Base-by-base conservation (phyloP, 2,113 vertebrate species). In the Dicrurus megarhynchus region DNA sequence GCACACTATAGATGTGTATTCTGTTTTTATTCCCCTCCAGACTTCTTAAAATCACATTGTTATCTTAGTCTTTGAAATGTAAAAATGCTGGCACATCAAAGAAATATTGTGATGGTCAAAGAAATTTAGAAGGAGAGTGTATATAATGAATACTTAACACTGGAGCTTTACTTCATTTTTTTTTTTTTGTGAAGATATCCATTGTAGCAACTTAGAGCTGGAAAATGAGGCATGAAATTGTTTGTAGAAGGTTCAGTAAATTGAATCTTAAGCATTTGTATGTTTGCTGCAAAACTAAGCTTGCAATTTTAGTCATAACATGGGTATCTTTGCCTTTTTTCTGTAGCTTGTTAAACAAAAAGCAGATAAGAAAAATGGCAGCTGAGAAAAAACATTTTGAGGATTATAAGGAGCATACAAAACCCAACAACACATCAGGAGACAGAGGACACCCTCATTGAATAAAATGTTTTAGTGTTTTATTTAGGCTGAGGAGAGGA, bases 41-140 rank as follows among this genome's bases (percentile, higher is more conserved):
- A 97, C 91, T 87, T 97, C 92, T 97, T 97, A 97, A 98, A 97
- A 97, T 92, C 95, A 96, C 97, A 98, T 97, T 98, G 97, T 98
- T 98, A 97, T 98, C 97, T 94, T 92, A 88, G 85, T 93, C 97
- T 98, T 98, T 98, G 97, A 98, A 98, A 97, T 98, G 97, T 97
- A 98, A 98, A 98, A 98, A 95, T 92, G 71, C 84, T 75, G 78
- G 90, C 50, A 97, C 97, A 96, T 98, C 97, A 98, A 98, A 98
- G 97, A 97, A 97, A 97, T 97, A 97, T 94, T 97, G 95, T 97
- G 96, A 89, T 96, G 96, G 97, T 97, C 96, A 97, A 97, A 98
- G 95, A 96, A 97, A 96, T 95, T 96, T 97, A 96, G 88, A 89
- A 94, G 56, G 89, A 91, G 95, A 96, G 82, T 95, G 86, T 94